Percentiles rank a stretch among this genome's conserved stretches.
Evolutionary conservation across 2,888 invertebrate species (phyloP).

Genomic region (Thelaira solivaga): DNA sequence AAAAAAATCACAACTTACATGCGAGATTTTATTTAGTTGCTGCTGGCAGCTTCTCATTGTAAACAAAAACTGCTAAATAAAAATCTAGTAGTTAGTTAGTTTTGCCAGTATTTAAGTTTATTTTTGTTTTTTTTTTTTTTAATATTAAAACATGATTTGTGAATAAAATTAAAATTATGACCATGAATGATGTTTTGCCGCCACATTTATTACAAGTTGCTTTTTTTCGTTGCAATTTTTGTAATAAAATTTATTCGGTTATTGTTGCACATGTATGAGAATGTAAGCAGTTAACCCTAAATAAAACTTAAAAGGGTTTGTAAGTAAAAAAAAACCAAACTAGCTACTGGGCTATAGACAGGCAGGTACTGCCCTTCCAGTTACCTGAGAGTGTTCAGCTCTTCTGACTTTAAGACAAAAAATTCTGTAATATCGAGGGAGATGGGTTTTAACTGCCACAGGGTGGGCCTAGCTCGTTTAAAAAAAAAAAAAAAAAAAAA

Average conservation of each 20-base stretch:
- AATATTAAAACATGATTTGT: conserved; percentile 61
- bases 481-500: too few relatives aligned
- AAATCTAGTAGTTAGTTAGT: conserved; percentile 40
- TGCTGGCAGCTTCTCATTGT: conserved; percentile 32
- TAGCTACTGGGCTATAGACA: too few relatives aligned
- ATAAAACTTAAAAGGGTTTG: background rate
- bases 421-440: too few relatives aligned
- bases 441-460: too few relatives aligned
- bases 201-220: conserved; percentile 64
- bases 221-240: conserved; percentile 33
- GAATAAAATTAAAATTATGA: conserved; percentile 64
- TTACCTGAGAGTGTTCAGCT: too few relatives aligned
- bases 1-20: conserved; percentile 34
- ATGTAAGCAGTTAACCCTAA: background rate
- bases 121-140: too few relatives aligned
- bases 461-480: too few relatives aligned
- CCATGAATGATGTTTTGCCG: conserved; percentile 63
- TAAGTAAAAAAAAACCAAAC: background rate
- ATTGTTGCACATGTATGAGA: conserved; percentile 6
- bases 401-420: too few relatives aligned
- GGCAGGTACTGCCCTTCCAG: too few relatives aligned
- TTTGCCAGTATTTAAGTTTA: conserved; percentile 36
- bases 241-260: conserved; percentile 1
- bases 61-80: background rate
- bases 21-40: conserved; percentile 20